A percentile compares a stretch with the other conserved stretches of the same genome.
Evolutionary conservation across 2,797 vertebrate genomes (phyloP).

Genomic region (Megalops cyprinoides): DNA sequence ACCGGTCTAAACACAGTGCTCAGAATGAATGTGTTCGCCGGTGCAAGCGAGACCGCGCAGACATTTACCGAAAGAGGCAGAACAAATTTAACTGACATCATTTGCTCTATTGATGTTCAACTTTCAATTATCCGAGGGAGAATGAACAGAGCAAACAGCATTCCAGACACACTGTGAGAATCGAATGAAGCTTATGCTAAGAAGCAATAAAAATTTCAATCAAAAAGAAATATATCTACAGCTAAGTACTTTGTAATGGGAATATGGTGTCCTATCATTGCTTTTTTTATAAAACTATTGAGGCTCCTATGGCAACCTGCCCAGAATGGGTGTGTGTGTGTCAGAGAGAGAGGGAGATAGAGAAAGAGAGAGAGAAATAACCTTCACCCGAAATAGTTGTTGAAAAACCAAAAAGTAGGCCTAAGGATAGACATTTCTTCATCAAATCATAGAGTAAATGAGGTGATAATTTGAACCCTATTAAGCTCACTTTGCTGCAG

Average conservation of each 20-base stretch:
- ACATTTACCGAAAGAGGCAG: slow-evolving; percentile 53
- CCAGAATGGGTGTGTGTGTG: slow-evolving; percentile 12
- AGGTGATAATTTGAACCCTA: slow-evolving; percentile 23
- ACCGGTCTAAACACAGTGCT: background rate
- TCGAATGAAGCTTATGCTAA: slow-evolving; percentile 53
- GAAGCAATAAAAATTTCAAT: slow-evolving; percentile 69
- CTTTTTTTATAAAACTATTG: slow-evolving; percentile 23
- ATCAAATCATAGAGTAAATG: slow-evolving; percentile 36
- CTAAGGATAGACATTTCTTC: slow-evolving; percentile 41
- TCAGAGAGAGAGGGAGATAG: slow-evolving; percentile 36
- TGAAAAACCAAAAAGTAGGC: slow-evolving; percentile 41
- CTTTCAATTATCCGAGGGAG: slow-evolving; percentile 65
- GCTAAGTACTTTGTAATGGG: slow-evolving; percentile 69
- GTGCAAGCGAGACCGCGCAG: background rate
- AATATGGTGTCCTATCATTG: slow-evolving; percentile 52
- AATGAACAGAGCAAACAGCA: slow-evolving; percentile 43
- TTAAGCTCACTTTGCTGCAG: slow-evolving; percentile 32
- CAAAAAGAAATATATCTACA: slow-evolving; percentile 65
- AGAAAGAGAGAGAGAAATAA: slow-evolving; percentile 39
- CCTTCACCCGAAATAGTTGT: slow-evolving; percentile 26
- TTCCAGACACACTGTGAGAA: slow-evolving; percentile 16
- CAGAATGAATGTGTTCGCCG: background rate
- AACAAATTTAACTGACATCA: slow-evolving; percentile 66
- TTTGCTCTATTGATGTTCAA: slow-evolving; percentile 64
- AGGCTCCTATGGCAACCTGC: slow-evolving; percentile 16